These are phyloP conservation scores for Dicycla oo DNA, from an alignment of 2,888 invertebrate species.

Conservation along the genomic window DNA sequence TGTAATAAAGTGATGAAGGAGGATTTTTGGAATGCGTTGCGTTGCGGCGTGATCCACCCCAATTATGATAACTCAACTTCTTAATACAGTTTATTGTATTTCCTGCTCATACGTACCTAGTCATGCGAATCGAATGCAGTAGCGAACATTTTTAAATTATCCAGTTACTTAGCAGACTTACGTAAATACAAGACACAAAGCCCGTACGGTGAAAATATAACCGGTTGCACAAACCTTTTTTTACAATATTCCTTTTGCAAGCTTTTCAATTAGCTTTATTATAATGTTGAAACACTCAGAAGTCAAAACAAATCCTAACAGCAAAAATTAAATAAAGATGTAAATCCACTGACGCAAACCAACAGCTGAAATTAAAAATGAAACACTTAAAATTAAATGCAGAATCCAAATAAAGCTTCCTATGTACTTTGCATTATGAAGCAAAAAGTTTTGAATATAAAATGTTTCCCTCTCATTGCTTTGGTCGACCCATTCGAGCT, in stretches of 20 bases:
- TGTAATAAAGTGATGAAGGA: neutral
- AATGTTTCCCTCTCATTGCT: slow-evolving; percentile 43
- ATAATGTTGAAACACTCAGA: slow-evolving; percentile 23
- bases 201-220: neutral
- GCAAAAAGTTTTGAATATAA: slow-evolving; percentile 37
- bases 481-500: slow-evolving; percentile 32
- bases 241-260: neutral
- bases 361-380: slow-evolving; percentile 37
- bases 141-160: no score
- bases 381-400: slow-evolving; percentile 43
- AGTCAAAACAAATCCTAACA: slow-evolving; percentile 20
- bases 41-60: neutral
- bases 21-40: neutral
- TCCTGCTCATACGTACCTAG: no score
- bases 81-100: no score
- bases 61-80: no score
- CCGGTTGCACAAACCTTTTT: neutral
- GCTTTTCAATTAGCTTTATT: slow-evolving; percentile 5
- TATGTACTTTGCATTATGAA: slow-evolving; percentile 35
- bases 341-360: slow-evolving; percentile 19
- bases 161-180: no score
- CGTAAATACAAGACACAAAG: no score
- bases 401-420: slow-evolving; percentile 43
- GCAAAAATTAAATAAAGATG: slow-evolving; percentile 14
- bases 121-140: no score